These are phyloP conservation scores for Mohoua ochrocephala DNA, from an alignment of 2,113 vertebrate species.

Conservation along the genomic window DNA sequence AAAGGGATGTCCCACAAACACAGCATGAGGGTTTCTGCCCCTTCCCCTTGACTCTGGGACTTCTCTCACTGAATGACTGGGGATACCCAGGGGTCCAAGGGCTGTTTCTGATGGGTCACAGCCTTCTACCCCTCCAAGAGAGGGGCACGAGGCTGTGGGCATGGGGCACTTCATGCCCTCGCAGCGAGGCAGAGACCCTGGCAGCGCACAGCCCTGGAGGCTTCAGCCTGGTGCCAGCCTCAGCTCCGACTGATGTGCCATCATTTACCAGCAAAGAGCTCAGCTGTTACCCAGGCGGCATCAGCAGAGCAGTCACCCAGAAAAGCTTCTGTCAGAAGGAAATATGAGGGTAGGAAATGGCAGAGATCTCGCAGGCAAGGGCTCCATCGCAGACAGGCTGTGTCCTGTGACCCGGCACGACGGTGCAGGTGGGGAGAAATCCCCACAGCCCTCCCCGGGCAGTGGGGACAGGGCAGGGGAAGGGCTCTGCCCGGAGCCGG, in stretches of 20 bases:
- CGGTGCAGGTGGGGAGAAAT: accelerated
- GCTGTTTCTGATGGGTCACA: neutral
- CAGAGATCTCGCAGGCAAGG: conserved; percentile 20
- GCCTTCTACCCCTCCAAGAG: neutral
- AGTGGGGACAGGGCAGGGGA: neutral
- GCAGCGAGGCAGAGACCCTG: accelerated
- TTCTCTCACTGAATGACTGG: neutral
- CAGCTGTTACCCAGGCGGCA: conserved; percentile 55
- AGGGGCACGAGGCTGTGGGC: neutral
- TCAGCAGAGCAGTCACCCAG: conserved; percentile 62
- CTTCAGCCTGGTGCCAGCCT: neutral
- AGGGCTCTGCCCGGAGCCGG: neutral
- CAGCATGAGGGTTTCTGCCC: accelerated
- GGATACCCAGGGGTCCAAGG: neutral
- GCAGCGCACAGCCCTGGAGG: neutral
- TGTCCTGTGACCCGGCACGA: neutral
- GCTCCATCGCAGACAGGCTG: neutral
- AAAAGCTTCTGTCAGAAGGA: conserved; percentile 48
- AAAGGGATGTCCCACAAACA: neutral
- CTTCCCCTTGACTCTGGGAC: neutral
- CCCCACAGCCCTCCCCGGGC: neutral
- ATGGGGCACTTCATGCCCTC: accelerated
- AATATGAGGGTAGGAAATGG: neutral
- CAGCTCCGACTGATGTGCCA: conserved; percentile 36
- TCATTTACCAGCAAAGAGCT: conserved; percentile 46